These are phyloP conservation scores for Paradoxurus hermaphroditus DNA, from an alignment of 2,113 vertebrate species.

Conservation along the genomic window DNA sequence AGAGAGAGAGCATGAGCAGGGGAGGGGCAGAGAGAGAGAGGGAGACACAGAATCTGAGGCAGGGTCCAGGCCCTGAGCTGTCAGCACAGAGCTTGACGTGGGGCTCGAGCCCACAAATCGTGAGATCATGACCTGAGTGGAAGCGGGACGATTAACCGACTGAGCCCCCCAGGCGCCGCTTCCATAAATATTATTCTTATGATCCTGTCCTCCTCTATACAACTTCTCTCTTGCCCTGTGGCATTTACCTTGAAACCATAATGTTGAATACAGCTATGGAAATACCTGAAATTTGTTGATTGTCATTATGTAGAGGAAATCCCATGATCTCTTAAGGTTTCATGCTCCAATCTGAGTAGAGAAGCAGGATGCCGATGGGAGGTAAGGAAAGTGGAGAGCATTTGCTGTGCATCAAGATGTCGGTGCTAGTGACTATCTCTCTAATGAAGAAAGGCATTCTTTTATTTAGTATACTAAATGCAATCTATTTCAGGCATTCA, in stretches of 20 bases:
- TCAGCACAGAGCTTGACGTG: too few species aligned
- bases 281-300: conserved; percentile 12
- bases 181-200: not conserved
- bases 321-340: not conserved
- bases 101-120: too few species aligned
- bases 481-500: conserved; percentile 47
- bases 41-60: too few species aligned
- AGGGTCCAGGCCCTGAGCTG: too few species aligned
- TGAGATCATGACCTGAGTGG: too few species aligned
- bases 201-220: not conserved
- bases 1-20: too few species aligned
- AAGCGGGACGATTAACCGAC: too few species aligned
- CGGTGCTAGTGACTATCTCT: not conserved
- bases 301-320: not conserved
- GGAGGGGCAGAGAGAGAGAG: too few species aligned
- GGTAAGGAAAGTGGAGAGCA: conserved; percentile 12
- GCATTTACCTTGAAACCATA: not conserved
- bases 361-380: conserved; percentile 6
- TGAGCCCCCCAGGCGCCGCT: too few species aligned
- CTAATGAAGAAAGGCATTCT: conserved; percentile 45
- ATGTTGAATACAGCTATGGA: not conserved
- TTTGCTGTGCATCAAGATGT: conserved; percentile 18
- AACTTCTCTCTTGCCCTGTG: not conserved
- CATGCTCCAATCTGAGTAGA: conserved; percentile 16
- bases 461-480: conserved; percentile 51